Conservation (phyloP, 2,113 vertebrate genomes). For the Dasyurus viverrinus region DNA sequence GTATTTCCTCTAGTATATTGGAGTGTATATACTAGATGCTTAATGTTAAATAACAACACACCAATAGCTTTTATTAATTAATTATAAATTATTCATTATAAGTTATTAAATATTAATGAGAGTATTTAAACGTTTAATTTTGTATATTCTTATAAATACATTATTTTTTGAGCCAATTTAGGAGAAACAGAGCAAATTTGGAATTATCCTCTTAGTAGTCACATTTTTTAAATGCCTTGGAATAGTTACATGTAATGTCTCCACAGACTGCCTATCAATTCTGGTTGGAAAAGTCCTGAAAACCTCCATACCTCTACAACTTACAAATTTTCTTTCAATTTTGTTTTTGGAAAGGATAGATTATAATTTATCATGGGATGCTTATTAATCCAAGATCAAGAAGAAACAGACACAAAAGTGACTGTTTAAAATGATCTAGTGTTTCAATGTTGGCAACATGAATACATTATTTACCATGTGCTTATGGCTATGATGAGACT, state of each 20-base stretch:
- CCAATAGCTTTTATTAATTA: background rate
- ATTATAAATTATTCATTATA: background rate
- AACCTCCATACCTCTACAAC: background rate
- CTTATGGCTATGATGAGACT: background rate
- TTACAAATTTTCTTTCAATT: background rate
- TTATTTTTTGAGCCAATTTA: background rate
- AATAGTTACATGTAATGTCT: no score
- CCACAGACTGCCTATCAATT: background rate
- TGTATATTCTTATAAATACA: background rate
- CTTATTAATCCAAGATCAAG: background rate
- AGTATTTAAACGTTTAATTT: background rate
- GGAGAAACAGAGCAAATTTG: background rate
- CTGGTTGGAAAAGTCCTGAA: background rate
- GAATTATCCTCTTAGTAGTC: no score
- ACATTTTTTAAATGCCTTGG: no score
- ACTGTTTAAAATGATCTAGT: background rate
- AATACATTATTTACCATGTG: background rate
- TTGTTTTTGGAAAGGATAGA: background rate
- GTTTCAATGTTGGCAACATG: no score
- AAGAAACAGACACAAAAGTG: background rate
- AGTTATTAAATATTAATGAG: background rate
- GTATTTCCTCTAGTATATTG: background rate
- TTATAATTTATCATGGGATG: background rate
- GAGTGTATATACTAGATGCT: background rate
- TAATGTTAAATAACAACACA: background rate